Evolutionary conservation across 2,888 invertebrate species (phyloP).

Genomic region (Folsomia manolachei): DNA sequence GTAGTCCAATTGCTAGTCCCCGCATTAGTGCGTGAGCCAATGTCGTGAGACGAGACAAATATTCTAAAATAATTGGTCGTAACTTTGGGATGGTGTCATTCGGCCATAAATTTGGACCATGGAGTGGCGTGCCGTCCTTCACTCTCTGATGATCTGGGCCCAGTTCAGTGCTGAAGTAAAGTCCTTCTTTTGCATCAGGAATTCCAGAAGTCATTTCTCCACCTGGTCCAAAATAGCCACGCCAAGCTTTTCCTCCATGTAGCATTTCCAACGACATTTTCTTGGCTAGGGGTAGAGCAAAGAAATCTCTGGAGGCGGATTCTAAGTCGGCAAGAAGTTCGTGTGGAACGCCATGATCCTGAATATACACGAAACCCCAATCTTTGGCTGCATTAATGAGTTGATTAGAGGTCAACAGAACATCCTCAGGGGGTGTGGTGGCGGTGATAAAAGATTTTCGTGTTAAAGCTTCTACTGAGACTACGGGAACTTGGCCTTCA

Average conservation of each 20-base stretch:
- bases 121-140: slow-evolving; percentile 4
- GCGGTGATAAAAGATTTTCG: background rate
- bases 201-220: slow-evolving; percentile 18
- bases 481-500: slow-evolving; percentile 10
- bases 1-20: slow-evolving; percentile 10
- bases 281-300: slow-evolving; percentile 4
- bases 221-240: slow-evolving; percentile 18
- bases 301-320: slow-evolving; percentile 5
- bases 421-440: background rate
- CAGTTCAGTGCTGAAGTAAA: slow-evolving; percentile 16
- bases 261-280: slow-evolving; percentile 15
- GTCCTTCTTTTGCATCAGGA: slow-evolving; percentile 21
- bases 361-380: slow-evolving; percentile 19
- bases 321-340: slow-evolving; percentile 9
- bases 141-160: slow-evolving; percentile 10
- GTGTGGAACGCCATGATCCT: slow-evolving; percentile 14
- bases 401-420: background rate
- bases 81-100: background rate
- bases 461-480: background rate
- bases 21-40: slow-evolving; percentile 16
- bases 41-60: background rate
- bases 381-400: slow-evolving; percentile 6
- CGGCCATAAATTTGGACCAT: slow-evolving; percentile 19
- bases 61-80: background rate
- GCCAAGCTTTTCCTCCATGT: slow-evolving; percentile 13